Base-by-base conservation (phyloP, 2,888 invertebrate species). In the Drosophila lacicola region DNA sequence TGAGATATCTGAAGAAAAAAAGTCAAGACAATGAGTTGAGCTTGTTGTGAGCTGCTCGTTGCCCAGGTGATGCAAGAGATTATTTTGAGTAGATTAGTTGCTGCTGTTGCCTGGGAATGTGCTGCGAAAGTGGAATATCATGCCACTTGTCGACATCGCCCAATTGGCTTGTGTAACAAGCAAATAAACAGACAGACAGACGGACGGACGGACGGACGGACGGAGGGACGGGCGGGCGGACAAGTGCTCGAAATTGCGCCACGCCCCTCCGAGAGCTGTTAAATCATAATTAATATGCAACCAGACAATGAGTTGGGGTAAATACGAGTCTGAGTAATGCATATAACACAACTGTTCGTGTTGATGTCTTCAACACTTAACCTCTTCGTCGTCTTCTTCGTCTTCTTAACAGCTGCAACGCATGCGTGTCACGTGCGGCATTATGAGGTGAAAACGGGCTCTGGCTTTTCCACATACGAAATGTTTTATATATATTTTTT, bases 1-100 rank as follows among this genome's bases (percentile, higher is more conserved):
- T 97, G 76, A 96, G 93, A 90, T 96, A 95, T 81, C 97, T 97
- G 78, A 33, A 10, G 17, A 19, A 44, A 33, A 10, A 29, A 17
- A 44, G 14, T 2, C 19, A 14, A 29, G 10, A 66, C 45, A 64
- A 76, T 75, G 61, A 44, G 49, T 37, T 42, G 41, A 50, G 29
- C 19, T 49, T 55, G 10, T 36, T 50, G 41, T 42, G 47, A 37
- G 8, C 42, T 33, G 34, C 50, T 56, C 29, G 36, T 21, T 50
- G 19, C 50, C 17, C 39, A 10, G 21, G 39, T 83, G 78, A 70
- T 84, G 88, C 64, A 80, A 80, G 50, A 69, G 65, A 65, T 65
- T 58, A 47, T 46, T 49, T 47, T 47, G 37, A 50, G 33, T 11
- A n/a, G 58, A 63, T 55, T 51, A 37, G 53, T 54, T 25, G 10